Evolutionary conservation across 1,140 invertebrate species (phyloP), one percentile per base, ranked within the genome.

Genomic region (Halesus radiatus): DNA sequence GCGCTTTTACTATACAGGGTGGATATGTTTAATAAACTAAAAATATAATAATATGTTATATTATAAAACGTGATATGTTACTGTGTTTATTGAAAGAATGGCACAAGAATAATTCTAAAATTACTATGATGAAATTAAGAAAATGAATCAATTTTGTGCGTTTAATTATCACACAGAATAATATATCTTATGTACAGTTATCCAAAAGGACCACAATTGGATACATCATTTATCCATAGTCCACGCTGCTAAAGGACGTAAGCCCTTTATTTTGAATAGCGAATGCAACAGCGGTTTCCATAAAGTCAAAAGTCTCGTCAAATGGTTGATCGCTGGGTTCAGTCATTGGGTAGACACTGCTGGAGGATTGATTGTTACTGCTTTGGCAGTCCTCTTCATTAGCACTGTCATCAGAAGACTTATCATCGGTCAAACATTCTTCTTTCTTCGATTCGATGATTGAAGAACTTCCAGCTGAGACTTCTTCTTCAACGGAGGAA

Each of bases 231-330:
- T 80, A 89, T 84, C 88, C 87, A 76, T 89, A 88, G 78, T 89
- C 88, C 16, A 88, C 87, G 20, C 86, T 88, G 0, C 56, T 72
- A 73, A 79, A 79, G 22, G 78, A 73, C 18, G 78, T 92, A 6
- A 94, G 86, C 29, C 93, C 93, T 85, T 94, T 94, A 83, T 93
- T 93, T 85, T 93, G 92, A 76, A 94, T 94, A 16, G 93, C 93
- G 82, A 92, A 93, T 29, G 91, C 90, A 10, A 94, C 92, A 70
- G 93, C 93, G 50, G 92, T 88, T 87, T 93, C 92, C 72, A 94
- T 84, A 84, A 94, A 93, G 83, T 93, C 91, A 85, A 85, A 88
- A 84, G 90, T 87, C 84, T 88, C 88, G 68, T 76, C 75, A 68
- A 78, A 81, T 60, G 75, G 78, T 52, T 81, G 74, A 54, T 79